These are phyloP conservation scores for Ditula angustiorana DNA, from an alignment of 2,888 invertebrate species.

Conservation along the genomic window DNA sequence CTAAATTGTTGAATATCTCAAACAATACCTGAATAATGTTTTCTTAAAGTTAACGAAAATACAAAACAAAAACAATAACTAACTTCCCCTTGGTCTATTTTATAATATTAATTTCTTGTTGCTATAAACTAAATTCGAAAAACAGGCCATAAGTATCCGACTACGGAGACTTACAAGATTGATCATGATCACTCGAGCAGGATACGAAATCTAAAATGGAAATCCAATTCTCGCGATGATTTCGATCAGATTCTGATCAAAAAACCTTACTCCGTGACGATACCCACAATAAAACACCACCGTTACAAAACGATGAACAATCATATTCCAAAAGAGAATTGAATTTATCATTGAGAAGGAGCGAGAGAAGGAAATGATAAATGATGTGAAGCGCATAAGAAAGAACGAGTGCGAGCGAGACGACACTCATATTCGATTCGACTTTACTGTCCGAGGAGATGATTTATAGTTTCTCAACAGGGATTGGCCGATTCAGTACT, in stretches of 20 bases:
- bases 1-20: no score
- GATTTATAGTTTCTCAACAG: constrained; percentile 85
- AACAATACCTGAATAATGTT: no score
- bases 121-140: constrained; percentile 1
- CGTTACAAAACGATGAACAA: constrained; percentile 83
- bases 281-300: constrained; percentile 80
- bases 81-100: no score
- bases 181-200: constrained; percentile 77
- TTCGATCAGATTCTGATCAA: constrained; percentile 81
- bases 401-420: constrained; percentile 70
- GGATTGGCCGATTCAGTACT: constrained; percentile 84
- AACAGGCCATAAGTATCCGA: constrained; percentile 37
- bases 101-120: neutral
- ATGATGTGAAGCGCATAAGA: constrained; percentile 69
- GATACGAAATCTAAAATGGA: constrained; percentile 78
- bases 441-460: constrained; percentile 77
- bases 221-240: constrained; percentile 83
- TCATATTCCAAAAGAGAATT: constrained; percentile 84
- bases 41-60: no score
- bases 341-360: constrained; percentile 84
- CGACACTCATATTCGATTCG: constrained; percentile 66
- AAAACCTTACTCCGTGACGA: constrained; percentile 82
- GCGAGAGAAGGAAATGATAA: constrained; percentile 83
- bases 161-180: constrained; percentile 65
- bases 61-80: no score